phyloP scores from a whole-genome alignment of 2,888 invertebrate species.

The Dryocosmus kuriphilus region DNA sequence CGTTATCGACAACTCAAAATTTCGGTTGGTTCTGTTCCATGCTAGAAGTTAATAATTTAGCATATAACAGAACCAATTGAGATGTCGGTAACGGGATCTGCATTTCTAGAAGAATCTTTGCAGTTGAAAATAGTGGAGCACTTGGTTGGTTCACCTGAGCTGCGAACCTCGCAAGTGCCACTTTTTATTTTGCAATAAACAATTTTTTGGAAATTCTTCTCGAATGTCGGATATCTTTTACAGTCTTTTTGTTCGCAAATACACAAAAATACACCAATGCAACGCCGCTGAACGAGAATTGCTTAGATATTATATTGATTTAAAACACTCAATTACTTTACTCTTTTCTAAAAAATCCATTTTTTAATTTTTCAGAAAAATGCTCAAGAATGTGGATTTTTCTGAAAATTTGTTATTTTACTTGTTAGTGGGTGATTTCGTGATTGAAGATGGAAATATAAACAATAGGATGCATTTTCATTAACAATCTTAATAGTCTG shows the following conservation, averaged over 20 bases:
- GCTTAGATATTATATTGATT: slow-evolving; percentile 10
- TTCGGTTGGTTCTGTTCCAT: too few species aligned
- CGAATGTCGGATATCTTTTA: slow-evolving; percentile 6
- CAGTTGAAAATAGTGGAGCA: not conserved
- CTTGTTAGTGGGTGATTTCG: not conserved
- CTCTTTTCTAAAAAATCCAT: slow-evolving; percentile 1
- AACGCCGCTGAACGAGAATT: slow-evolving; percentile 24
- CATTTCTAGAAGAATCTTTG: not conserved
- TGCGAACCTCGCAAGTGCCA: slow-evolving; percentile 3
- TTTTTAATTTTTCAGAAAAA: not conserved
- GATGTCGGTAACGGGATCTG: too few species aligned
- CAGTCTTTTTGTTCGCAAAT: slow-evolving; percentile 20
- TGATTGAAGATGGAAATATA: slow-evolving; percentile 14
- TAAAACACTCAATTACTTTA: slow-evolving; percentile 29
- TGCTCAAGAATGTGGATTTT: not conserved
- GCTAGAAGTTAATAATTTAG: too few species aligned
- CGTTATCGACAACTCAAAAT: too few species aligned
- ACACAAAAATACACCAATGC: slow-evolving; percentile 21
- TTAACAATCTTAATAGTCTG: not conserved
- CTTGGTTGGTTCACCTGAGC: slow-evolving; percentile 32
- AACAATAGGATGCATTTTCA: not conserved
- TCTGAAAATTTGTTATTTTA: not conserved
- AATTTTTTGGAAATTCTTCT: slow-evolving; percentile 18
- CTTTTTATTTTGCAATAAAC: not conserved
- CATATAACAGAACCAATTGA: too few species aligned